Base-by-base conservation (phyloP, 2,113 vertebrate species). In the Ictidomys tridecemlineatus region DNA sequence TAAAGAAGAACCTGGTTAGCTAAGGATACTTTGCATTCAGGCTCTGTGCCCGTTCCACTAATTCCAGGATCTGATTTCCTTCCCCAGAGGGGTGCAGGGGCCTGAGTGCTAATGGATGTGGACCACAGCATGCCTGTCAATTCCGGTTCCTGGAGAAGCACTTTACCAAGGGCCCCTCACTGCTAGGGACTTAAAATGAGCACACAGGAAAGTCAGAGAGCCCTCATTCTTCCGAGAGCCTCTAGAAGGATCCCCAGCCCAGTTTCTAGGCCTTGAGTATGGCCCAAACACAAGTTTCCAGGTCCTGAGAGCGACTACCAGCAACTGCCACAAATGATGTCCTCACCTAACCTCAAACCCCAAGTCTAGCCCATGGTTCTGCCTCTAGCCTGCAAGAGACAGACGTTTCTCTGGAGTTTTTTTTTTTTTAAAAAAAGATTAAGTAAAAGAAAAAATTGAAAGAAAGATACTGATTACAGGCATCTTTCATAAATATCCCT, bases 221-320 rank as follows among this genome's bases (percentile, higher is more conserved):
- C 26, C 20, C 53, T 17, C 5, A 0, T 12, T 87, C 2, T 69
- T 14, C 69, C 34, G 4, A 0, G 30, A 28, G 8, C 2, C 2
- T 11, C 42, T 8, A 1, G n/a, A 20, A 34, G 8, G 28, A 67
- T 8, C 2, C 22, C 0, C 0, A 26, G 0, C 8, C 17, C 14
- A 26, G 14, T 37, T 14, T 12, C n/a, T 0, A 32, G 58, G 48
- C n/a, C 24, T 24, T 0, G 1, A 1, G 34, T 74, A 13, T 22
- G 32, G 30, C 12, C 8, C 65, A 22, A 12, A 32, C 34, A 17
- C 11, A 5, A 16, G 9, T 2, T 37, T 67, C 48, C 65, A n/a
- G 67, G 73, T 58, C 53, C 69, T 0, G 26, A 74, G 3, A 61
- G 28, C 12, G 2, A 4, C 37, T 17, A 9, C 3, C 69, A n/a